A percentile compares a stretch with the other conserved stretches of the same genome.
These are phyloP conservation scores for Pollicipes pollicipes DNA, from an alignment of 1,140 invertebrate genomes.

Conservation along the genomic window DNA sequence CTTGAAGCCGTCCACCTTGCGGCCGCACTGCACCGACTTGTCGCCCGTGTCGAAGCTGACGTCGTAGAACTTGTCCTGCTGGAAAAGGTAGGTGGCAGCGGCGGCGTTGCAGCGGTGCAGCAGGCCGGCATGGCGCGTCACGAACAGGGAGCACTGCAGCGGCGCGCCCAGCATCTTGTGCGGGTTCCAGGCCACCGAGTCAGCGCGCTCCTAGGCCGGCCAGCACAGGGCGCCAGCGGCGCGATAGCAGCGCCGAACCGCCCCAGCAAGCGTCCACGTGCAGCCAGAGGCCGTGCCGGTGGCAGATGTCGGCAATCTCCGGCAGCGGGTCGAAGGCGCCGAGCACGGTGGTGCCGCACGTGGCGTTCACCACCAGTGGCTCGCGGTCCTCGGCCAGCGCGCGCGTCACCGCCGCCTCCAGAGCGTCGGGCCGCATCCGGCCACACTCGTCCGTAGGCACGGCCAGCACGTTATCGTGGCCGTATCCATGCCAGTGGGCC, in stretches of 20 bases:
- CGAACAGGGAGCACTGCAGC: constrained; percentile 67
- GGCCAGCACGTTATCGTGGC: constrained; percentile 52
- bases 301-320: constrained; percentile 59
- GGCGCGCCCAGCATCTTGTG: constrained; percentile 80
- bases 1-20: constrained; percentile 82
- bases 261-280: constrained; percentile 89
- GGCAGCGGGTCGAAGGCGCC: constrained; percentile 78
- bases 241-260: constrained; percentile 51
- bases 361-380: constrained; percentile 78
- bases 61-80: constrained; percentile 86
- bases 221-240: constrained; percentile 40
- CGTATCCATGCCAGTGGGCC: constrained; percentile 48
- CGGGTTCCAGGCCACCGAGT: constrained; percentile 83
- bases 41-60: constrained; percentile 76
- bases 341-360: constrained; percentile 51
- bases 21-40: constrained; percentile 80
- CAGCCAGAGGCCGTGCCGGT: constrained; percentile 70
- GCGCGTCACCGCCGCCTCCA: constrained; percentile 12
- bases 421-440: constrained; percentile 40
- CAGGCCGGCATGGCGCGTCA: constrained; percentile 41
- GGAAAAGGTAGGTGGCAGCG: constrained; percentile 69
- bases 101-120: constrained; percentile 55
- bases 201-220: constrained; percentile 40
- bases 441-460: constrained; percentile 51
- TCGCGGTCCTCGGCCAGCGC: constrained; percentile 12